phyloP scores from a whole-genome alignment of 2,888 invertebrate genomes.

The Ceramica pisi region DNA sequence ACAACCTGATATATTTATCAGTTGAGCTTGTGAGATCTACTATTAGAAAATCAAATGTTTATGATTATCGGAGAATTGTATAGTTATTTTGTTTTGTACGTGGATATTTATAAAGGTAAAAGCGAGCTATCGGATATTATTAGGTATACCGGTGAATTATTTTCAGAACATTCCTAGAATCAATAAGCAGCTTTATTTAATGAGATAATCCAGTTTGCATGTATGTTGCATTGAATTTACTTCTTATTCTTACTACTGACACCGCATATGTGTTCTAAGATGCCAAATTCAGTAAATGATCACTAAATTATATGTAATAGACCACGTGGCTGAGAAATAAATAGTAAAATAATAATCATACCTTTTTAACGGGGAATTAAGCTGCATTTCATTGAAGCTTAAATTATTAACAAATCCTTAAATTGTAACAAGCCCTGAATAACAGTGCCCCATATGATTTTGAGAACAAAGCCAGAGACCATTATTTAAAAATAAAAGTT shows the following conservation, averaged over 20 bases:
- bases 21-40: not conserved
- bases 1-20: slow-evolving; percentile 12
- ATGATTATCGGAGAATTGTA: slow-evolving; percentile 3
- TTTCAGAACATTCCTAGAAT: slow-evolving; percentile 2
- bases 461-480: not conserved
- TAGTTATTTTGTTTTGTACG: slow-evolving; percentile 1
- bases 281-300: not conserved
- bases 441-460: slow-evolving; percentile 6
- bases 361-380: not conserved
- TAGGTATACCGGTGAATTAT: not conserved
- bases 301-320: too few species aligned
- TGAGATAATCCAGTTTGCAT: slow-evolving; percentile 1
- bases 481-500: slow-evolving; percentile 34
- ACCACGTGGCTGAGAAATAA: not conserved
- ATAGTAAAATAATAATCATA: not conserved
- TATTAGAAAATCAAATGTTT: not conserved
- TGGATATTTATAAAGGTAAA: not conserved
- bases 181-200: not conserved
- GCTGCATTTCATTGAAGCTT: not conserved
- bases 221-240: not conserved
- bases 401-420: not conserved
- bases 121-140: not conserved
- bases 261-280: not conserved
- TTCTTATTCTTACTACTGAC: not conserved
- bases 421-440: not conserved